These are phyloP conservation scores for Alosa sapidissima DNA, from an alignment of 2,797 vertebrate genomes.

Conservation along the genomic window DNA sequence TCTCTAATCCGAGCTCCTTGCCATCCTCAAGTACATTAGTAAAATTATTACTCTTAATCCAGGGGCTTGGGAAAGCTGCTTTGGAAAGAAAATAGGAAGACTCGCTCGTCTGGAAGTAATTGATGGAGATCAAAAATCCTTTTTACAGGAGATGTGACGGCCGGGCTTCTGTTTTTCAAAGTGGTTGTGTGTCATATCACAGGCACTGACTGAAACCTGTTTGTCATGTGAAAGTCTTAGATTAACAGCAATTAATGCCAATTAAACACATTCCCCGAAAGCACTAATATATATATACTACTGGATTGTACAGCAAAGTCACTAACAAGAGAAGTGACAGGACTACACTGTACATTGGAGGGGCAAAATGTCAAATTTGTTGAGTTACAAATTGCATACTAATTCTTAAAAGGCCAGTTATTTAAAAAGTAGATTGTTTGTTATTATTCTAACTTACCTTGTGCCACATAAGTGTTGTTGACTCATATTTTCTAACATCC, in stretches of 20 bases:
- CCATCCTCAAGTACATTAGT: slow-evolving; percentile 67
- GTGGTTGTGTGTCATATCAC: not conserved
- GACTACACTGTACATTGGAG: not conserved
- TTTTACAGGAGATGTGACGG: not conserved
- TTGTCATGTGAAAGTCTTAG: not conserved
- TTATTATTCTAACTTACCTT: too few species aligned
- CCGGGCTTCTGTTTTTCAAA: not conserved
- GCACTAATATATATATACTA: not conserved
- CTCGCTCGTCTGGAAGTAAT: slow-evolving; percentile 52
- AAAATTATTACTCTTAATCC: slow-evolving; percentile 72
- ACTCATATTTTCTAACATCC: too few species aligned
- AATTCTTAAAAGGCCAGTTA: too few species aligned
- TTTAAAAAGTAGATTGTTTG: too few species aligned
- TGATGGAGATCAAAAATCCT: slow-evolving; percentile 26
- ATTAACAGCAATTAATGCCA: not conserved
- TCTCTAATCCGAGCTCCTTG: slow-evolving; percentile 66
- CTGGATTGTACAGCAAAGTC: not conserved
- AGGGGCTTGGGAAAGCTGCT: slow-evolving; percentile 57
- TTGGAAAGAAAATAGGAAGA: slow-evolving; percentile 51
- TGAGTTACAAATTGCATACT: too few species aligned
- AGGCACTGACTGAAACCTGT: not conserved
- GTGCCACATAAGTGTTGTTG: too few species aligned
- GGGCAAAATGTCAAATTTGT: too few species aligned
- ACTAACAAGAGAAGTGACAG: not conserved
- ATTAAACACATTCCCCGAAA: not conserved